Evolutionary conservation across 2,797 vertebrate genomes (phyloP).

Genomic region (Enteromius argenteus): DNA sequence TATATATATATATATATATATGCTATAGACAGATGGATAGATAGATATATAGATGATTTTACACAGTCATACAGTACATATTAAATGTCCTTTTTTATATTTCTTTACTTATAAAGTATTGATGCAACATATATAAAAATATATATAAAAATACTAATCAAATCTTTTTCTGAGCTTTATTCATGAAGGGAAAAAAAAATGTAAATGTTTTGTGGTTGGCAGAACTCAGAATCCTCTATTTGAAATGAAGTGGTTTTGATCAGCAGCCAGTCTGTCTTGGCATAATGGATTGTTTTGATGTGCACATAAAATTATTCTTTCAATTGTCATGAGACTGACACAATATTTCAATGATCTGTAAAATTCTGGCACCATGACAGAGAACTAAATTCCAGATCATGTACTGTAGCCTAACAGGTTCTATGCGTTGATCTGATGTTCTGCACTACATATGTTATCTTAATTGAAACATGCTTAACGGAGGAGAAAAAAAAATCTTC

Average conservation of each 20-base stretch:
- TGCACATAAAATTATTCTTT: slow-evolving; percentile 4
- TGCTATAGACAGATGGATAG: no score
- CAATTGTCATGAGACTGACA: not conserved
- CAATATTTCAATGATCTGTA: slow-evolving; percentile 1
- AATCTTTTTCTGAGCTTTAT: not conserved
- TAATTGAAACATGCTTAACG: slow-evolving; percentile 14
- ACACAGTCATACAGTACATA: no score
- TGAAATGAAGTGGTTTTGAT: slow-evolving; percentile 19
- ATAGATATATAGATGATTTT: no score
- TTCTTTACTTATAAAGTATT: no score
- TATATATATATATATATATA: no score
- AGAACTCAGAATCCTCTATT: not conserved
- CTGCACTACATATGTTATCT: slow-evolving; percentile 5
- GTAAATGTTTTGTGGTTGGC: slow-evolving; percentile 8
- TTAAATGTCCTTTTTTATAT: no score
- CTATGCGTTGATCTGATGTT: not conserved
- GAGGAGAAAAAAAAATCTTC: slow-evolving; percentile 23
- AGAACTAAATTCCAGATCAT: not conserved
- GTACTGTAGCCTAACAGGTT: slow-evolving; percentile 5
- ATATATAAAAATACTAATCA: no score
- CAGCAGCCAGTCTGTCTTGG: slow-evolving; percentile 9
- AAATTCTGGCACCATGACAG: not conserved
- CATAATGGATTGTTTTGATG: slow-evolving; percentile 10
- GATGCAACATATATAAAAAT: no score
- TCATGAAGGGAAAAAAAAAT: not conserved